phyloP scores from a whole-genome alignment of 2,797 vertebrate species.

The Manis pentadactyla region DNA sequence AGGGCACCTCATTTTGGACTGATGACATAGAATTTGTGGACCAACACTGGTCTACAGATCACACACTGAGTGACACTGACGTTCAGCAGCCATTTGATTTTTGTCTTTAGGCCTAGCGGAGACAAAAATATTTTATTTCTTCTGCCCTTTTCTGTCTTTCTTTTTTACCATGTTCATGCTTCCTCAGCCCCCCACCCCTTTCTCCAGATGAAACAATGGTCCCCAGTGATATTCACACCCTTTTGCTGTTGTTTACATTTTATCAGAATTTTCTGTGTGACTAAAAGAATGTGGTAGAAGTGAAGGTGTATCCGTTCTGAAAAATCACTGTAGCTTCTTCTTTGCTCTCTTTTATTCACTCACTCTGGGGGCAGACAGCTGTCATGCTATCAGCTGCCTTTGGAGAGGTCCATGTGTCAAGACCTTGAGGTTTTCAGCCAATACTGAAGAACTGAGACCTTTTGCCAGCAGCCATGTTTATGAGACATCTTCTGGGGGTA shows the following conservation, averaged over 20 bases:
- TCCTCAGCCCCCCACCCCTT: rapidly evolving
- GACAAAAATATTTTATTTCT: background rate
- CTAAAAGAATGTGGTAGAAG: background rate
- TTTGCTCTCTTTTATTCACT: background rate
- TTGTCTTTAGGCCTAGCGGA: background rate
- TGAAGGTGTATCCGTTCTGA: background rate
- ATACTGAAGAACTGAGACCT: background rate
- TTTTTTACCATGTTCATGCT: background rate
- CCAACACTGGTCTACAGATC: rapidly evolving
- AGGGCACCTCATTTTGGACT: background rate
- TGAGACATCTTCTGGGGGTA: background rate
- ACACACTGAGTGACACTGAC: rapidly evolving
- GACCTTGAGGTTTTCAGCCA: background rate
- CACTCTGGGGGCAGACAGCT: background rate
- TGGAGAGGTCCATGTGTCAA: background rate
- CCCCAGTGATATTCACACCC: background rate
- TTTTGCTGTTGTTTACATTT: no score
- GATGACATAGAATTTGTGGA: background rate
- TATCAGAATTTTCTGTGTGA: background rate
- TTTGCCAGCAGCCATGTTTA: background rate
- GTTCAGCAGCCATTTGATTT: background rate
- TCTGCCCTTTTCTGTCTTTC: background rate
- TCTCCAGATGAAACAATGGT: background rate
- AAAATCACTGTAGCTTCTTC: background rate
- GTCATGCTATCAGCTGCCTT: background rate